These are phyloP conservation scores for Scotopteryx bipunctaria DNA, from an alignment of 2,888 invertebrate species.

Conservation along the genomic window DNA sequence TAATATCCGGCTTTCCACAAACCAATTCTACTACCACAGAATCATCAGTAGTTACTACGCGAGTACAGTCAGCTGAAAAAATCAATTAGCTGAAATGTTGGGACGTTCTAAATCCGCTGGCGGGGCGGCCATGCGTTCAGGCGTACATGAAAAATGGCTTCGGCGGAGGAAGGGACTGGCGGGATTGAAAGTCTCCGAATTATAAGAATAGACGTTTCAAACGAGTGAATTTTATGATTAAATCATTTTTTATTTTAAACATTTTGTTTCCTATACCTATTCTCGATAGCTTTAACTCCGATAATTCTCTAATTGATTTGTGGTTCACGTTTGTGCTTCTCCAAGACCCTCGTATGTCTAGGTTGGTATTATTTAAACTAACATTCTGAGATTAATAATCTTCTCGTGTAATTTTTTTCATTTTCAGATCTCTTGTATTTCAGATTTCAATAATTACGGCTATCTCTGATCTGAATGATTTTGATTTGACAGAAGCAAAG, in stretches of 20 bases:
- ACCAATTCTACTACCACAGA: not conserved
- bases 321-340: no score
- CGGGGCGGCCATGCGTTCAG: slow-evolving; percentile 68
- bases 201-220: not conserved
- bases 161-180: slow-evolving; percentile 29
- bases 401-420: no score
- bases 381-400: no score
- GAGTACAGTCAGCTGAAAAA: slow-evolving; percentile 55
- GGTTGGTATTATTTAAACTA: no score
- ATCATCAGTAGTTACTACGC: slow-evolving; percentile 8
- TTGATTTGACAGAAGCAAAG: no score
- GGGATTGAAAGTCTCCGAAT: slow-evolving; percentile 18
- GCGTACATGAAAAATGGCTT: slow-evolving; percentile 78
- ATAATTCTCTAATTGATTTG: no score
- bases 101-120: slow-evolving; percentile 35
- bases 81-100: slow-evolving; percentile 77
- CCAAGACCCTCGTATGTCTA: no score
- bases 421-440: no score
- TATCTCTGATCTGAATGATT: no score
- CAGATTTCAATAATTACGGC: no score
- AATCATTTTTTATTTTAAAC: not conserved
- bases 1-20: not conserved
- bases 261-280: not conserved
- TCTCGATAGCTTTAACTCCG: not conserved
- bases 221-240: slow-evolving; percentile 1